Evolutionary conservation across 1,140 invertebrate genomes (phyloP), one percentile per base, ranked within the genome.

Genomic region (Drosophila novamexicana): DNA sequence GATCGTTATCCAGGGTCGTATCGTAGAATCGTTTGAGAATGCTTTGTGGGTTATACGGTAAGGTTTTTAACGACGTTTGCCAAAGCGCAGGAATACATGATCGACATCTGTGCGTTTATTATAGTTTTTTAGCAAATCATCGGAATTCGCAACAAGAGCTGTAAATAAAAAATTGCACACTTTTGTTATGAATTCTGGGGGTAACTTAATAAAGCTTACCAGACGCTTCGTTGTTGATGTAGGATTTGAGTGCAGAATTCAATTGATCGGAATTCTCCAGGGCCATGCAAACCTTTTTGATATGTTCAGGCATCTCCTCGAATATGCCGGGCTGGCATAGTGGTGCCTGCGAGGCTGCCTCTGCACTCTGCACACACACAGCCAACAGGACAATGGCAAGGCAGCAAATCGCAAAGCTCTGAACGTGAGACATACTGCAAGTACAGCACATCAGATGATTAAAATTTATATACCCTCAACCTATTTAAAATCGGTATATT

Each of bases 61-160:
- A 39, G n/a, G 14, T 50, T 8, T 52, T 81, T 92, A 92, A 86
- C 91, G 91, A 67, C 95, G 94, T 89, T 95, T 94, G 63, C 96
- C 96, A 72, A 96, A 96, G 78, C 95, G 94, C 70, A 96, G 93
- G 81, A 96, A 96, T 45, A 96, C 95, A 78, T 96, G 96, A 82
- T 96, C 96, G 53, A 96, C 94, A 91, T 96, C 96, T 81, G 96
- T 95, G 62, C 96, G 94, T 79, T 96, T 96, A 7, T 95, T 94
- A 53, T 94, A 94, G 77, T 91, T 91, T 45, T 79, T 80, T 34
- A 86, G 16, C 42, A 92, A 56, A 58, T 92, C 91, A 12, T 92
- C 91, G 6, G 81, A 79, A 54, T 84, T 86, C 36, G 84, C 77
- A 44, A 92, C 75, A 18, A 92, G 42, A 22, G 91, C 92, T 92